A percentile compares a stretch with the other conserved stretches of the same genome.
These are phyloP conservation scores for Caenorhabditis remanei DNA, from an alignment of 1,140 invertebrate species.

Conservation along the genomic window DNA sequence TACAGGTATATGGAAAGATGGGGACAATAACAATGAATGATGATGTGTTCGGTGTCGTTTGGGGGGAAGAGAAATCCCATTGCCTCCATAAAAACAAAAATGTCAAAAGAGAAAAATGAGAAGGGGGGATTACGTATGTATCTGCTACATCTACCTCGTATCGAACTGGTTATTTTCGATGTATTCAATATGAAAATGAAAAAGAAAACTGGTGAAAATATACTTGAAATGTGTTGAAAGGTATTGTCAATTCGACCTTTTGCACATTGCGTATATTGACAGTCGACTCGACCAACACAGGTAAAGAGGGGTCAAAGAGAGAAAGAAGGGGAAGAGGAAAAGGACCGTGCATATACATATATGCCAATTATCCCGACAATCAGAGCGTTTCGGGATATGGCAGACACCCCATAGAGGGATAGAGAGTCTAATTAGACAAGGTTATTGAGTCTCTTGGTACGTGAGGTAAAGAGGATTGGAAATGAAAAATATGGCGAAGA, in stretches of 20 bases:
- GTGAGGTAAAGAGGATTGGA: constrained; percentile 45
- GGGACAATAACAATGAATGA: constrained; percentile 51
- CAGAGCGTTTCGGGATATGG: constrained; percentile 49
- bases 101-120: too few relatives aligned
- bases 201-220: neutral
- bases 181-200: neutral
- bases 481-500: too few relatives aligned
- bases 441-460: neutral
- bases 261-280: constrained; percentile 6
- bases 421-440: constrained; percentile 35
- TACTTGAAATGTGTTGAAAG: neutral
- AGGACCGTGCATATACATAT: neutral
- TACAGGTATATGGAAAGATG: neutral
- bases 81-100: neutral
- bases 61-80: neutral
- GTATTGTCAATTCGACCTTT: neutral
- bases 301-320: neutral
- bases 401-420: neutral
- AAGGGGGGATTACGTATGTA: constrained; percentile 9
- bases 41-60: constrained; percentile 35
- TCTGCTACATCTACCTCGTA: neutral
- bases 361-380: constrained; percentile 46
- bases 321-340: neutral
- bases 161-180: constrained; percentile 22
- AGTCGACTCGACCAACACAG: neutral